A percentile compares a stretch with the other conserved stretches of the same genome.
phyloP scores from a whole-genome alignment of 2,113 vertebrate genomes.

The Brachirus orientalis region DNA sequence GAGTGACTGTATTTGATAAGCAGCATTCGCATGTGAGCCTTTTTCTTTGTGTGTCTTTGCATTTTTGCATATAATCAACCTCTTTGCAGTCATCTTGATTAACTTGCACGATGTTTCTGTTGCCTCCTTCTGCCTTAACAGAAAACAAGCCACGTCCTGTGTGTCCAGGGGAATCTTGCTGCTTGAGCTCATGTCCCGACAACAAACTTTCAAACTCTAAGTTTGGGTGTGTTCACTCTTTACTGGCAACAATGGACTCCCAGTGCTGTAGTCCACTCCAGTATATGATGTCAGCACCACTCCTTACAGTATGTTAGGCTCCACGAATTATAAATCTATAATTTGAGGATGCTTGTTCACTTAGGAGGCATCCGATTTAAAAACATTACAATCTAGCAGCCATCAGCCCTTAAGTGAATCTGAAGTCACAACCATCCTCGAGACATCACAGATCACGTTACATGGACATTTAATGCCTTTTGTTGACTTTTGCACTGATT shows the following conservation, averaged over 20 bases:
- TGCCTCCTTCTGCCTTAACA: no score
- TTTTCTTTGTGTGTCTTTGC: no score
- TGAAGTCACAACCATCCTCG: conserved; percentile 43
- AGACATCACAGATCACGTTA: conserved; percentile 57
- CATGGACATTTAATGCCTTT: conserved; percentile 54
- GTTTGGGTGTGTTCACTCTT: not conserved
- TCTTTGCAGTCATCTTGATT: no score
- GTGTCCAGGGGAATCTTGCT: no score
- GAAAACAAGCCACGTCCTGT: no score
- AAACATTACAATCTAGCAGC: conserved; percentile 57
- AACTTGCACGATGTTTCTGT: no score
- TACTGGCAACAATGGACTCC: not conserved
- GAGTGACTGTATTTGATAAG: no score
- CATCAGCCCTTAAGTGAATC: conserved; percentile 64
- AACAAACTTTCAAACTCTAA: no score
- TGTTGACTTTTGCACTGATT: conserved; percentile 38
- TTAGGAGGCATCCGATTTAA: conserved; percentile 50
- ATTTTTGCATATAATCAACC: no score
- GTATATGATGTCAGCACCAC: conserved; percentile 18
- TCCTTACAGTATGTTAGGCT: not conserved
- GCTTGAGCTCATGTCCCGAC: no score
- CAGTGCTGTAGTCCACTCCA: not conserved
- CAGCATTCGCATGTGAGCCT: no score
- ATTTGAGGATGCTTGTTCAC: conserved; percentile 40
- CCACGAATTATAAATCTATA: not conserved